These are phyloP conservation scores for Megaceryle alcyon DNA, from an alignment of 2,797 vertebrate species.

Conservation along the genomic window DNA sequence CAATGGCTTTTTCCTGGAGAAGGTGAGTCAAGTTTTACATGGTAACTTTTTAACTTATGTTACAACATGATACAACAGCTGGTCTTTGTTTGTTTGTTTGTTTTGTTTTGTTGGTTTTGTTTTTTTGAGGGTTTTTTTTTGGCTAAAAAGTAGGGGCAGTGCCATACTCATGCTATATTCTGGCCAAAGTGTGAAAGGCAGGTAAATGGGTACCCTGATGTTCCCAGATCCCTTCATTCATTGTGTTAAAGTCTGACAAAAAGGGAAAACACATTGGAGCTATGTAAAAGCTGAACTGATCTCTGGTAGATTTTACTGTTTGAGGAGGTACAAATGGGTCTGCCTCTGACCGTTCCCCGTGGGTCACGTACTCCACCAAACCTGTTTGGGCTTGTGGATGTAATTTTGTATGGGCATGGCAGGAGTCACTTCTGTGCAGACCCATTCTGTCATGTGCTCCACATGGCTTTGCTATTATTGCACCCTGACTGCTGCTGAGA, in stretches of 20 bases:
- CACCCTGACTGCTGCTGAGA: constrained; percentile 66
- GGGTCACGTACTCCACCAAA: background rate
- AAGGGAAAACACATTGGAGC: background rate
- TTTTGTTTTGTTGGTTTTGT: background rate
- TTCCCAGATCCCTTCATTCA: background rate
- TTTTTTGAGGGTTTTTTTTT: background rate
- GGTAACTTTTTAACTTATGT: background rate
- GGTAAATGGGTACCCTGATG: background rate
- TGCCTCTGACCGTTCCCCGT: background rate
- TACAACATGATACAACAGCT: background rate
- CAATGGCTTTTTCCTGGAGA: background rate
- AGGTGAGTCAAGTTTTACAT: background rate
- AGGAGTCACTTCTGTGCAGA: constrained; percentile 10
- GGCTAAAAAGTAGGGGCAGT: background rate
- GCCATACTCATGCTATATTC: background rate
- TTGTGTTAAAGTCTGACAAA: background rate
- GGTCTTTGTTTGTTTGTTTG: background rate
- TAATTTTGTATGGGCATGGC: background rate
- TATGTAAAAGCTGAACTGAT: background rate
- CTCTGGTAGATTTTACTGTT: background rate
- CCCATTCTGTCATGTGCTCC: background rate
- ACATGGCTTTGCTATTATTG: constrained; percentile 55
- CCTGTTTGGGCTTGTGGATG: background rate
- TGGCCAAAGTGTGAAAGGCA: background rate
- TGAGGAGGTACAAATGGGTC: background rate